Conservation (phyloP, 2,888 invertebrate genomes). For the Brachynemurus nebulosus region DNA sequence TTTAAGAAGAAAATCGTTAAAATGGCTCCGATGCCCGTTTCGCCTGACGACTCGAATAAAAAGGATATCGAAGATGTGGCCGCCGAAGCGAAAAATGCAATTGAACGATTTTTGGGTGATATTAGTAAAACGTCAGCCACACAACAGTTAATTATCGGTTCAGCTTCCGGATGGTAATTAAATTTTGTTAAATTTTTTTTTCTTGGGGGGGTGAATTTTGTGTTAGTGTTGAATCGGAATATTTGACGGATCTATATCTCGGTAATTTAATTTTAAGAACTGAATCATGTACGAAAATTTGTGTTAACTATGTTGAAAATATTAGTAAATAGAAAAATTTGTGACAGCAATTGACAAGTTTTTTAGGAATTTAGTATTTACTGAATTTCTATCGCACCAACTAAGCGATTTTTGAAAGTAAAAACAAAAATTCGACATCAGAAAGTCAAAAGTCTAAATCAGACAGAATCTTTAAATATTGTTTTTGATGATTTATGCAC, state of each 20-base stretch:
- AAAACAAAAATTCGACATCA: too few relatives aligned
- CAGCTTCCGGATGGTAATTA: slow-evolving; percentile 75
- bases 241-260: not conserved
- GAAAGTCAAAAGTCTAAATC: too few relatives aligned
- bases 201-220: not conserved
- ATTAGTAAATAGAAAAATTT: too few relatives aligned
- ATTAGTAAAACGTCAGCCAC: slow-evolving; percentile 74
- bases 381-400: too few relatives aligned
- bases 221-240: not conserved
- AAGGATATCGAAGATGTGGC: slow-evolving; percentile 39
- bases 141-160: slow-evolving; percentile 77
- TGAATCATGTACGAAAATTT: too few relatives aligned
- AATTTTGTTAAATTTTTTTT: slow-evolving; percentile 10
- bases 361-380: too few relatives aligned
- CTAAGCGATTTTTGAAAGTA: too few relatives aligned
- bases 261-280: not conserved
- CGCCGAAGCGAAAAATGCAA: slow-evolving; percentile 47
- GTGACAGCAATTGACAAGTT: too few relatives aligned
- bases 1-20: too few relatives aligned
- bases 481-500: too few relatives aligned
- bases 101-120: slow-evolving; percentile 64
- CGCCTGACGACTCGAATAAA: not conserved
- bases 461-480: too few relatives aligned
- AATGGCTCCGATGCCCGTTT: not conserved
- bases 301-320: too few relatives aligned